A percentile compares a stretch with the other conserved stretches of the same genome.
Evolutionary conservation across 2,113 vertebrate genomes (phyloP).

Genomic region (Calyptommatus sinebrachiatus): DNA sequence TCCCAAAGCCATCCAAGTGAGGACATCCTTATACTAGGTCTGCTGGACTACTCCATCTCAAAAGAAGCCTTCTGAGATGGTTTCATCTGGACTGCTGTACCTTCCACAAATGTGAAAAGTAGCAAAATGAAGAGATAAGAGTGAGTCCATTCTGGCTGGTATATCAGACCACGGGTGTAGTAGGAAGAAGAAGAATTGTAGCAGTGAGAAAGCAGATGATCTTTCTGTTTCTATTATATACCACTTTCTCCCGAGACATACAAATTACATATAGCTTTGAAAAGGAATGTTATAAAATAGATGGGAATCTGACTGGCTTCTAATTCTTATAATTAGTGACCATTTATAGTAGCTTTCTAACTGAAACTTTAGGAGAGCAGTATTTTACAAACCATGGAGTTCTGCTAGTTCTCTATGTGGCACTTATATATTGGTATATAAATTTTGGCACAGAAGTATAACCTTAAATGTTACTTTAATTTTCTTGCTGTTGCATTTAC

Average conservation of each 20-base stretch:
- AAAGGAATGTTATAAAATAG: background rate
- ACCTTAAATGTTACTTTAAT: background rate
- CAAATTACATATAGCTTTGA: background rate
- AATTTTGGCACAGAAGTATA: background rate
- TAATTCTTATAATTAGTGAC: background rate
- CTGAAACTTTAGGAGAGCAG: background rate
- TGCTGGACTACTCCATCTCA: too few species aligned
- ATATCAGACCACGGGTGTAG: too few species aligned
- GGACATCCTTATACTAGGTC: too few species aligned
- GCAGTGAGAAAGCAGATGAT: background rate
- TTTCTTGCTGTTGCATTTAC: conserved; percentile 25
- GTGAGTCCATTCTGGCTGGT: too few species aligned
- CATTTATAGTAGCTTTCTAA: background rate
- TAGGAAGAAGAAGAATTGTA: too few species aligned
- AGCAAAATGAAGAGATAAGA: too few species aligned
- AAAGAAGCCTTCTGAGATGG: too few species aligned
- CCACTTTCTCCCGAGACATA: background rate
- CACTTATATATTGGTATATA: too few species aligned
- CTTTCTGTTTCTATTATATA: background rate
- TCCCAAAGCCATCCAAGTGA: too few species aligned
- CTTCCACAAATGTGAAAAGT: too few species aligned
- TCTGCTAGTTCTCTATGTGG: background rate
- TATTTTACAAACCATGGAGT: background rate
- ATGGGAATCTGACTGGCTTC: background rate
- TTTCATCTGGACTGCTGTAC: too few species aligned